phyloP scores from a whole-genome alignment of 2,797 vertebrate species.

The Parotocinclus haroldoi region DNA sequence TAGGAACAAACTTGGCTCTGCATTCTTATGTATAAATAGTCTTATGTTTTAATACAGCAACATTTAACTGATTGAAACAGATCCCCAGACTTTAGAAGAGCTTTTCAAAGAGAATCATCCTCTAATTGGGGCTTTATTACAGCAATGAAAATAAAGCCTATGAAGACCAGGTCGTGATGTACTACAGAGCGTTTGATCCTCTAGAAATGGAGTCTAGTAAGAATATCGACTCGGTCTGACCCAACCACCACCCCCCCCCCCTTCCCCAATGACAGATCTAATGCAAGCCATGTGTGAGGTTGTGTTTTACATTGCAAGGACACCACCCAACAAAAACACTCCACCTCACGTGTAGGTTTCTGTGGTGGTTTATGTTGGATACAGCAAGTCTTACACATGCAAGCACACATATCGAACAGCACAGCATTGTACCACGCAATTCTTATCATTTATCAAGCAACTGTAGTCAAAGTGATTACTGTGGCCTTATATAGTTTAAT shows the following conservation, averaged over 20 bases:
- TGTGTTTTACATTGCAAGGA: slow-evolving; percentile 24
- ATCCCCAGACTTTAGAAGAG: no score
- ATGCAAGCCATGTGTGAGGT: slow-evolving; percentile 32
- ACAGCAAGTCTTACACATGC: neutral
- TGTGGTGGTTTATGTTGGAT: slow-evolving; percentile 9
- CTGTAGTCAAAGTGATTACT: neutral
- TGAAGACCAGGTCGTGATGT: no score
- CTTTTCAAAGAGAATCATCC: no score
- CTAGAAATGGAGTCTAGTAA: slow-evolving; percentile 16
- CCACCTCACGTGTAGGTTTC: slow-evolving; percentile 1
- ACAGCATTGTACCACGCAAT: no score
- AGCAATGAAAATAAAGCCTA: no score
- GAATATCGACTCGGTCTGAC: slow-evolving; percentile 39
- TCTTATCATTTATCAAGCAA: neutral
- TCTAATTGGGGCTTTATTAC: no score
- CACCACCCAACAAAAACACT: slow-evolving; percentile 20
- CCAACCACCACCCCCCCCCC: no score
- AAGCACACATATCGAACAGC: neutral
- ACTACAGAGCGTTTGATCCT: neutral
- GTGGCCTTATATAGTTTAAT: neutral
- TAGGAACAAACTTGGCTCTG: no score
- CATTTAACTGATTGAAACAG: no score
- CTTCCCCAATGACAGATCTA: slow-evolving; percentile 34
- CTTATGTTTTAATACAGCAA: no score
- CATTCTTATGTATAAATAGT: no score